Conservation (phyloP, 2,797 vertebrate genomes). For the Acomys russatus region DNA sequence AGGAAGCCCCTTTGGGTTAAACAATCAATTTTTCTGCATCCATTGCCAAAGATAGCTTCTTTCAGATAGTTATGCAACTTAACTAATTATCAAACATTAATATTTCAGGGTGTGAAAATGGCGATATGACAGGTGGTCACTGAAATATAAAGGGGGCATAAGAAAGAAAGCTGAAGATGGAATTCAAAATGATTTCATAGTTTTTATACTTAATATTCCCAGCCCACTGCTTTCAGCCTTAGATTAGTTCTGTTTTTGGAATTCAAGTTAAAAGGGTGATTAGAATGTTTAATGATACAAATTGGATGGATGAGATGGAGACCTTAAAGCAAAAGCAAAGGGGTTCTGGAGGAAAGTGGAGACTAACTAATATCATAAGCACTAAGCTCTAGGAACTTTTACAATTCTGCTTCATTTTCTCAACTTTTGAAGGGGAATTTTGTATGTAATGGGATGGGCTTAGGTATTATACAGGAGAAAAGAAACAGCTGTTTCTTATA, state of each 20-base stretch:
- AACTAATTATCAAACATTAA: background rate
- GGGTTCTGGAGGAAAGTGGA: constrained; percentile 25
- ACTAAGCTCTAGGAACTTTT: background rate
- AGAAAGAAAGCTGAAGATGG: background rate
- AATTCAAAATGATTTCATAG: constrained; percentile 18
- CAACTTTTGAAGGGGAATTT: constrained; percentile 68
- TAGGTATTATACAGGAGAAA: constrained; percentile 49
- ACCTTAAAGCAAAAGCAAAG: constrained; percentile 28
- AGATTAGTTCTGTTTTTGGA: constrained; percentile 19
- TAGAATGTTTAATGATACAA: constrained; percentile 60
- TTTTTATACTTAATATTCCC: background rate
- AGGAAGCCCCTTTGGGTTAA: constrained; percentile 7
- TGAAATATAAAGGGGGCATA: constrained; percentile 6
- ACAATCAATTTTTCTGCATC: background rate
- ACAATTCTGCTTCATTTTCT: constrained; percentile 61
- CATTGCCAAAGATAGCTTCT: constrained; percentile 29
- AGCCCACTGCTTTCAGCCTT: background rate
- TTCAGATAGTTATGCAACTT: constrained; percentile 18
- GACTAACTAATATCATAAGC: constrained; percentile 11
- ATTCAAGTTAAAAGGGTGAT: constrained; percentile 11
- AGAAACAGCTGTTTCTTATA: constrained; percentile 63
- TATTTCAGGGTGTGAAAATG: background rate
- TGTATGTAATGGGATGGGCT: constrained; percentile 55
- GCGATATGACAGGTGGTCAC: background rate
- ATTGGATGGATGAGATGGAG: constrained; percentile 5